Evolutionary conservation across 1,140 invertebrate species (phyloP).

Genomic region (Ganaspis sp.): DNA sequence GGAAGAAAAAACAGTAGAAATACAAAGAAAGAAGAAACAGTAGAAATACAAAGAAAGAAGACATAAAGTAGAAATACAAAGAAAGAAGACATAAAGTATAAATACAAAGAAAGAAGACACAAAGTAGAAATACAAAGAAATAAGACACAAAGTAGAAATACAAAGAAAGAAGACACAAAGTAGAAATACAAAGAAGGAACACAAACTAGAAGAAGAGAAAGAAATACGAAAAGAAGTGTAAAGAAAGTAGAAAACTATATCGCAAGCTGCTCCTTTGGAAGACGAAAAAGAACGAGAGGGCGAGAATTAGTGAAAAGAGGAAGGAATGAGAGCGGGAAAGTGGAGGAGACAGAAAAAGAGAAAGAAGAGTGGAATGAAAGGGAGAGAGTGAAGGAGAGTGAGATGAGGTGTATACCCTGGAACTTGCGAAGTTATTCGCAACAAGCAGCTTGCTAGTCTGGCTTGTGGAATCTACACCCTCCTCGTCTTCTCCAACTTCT

Average conservation of each 20-base stretch:
- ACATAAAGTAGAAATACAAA: slow-evolving; percentile 36
- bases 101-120: neutral
- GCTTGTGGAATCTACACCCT: slow-evolving; percentile 56
- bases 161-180: slow-evolving; percentile 15
- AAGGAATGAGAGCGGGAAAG: neutral
- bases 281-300: too few species aligned
- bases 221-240: slow-evolving; percentile 18
- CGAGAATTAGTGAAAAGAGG: neutral
- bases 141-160: slow-evolving; percentile 22
- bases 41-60: neutral
- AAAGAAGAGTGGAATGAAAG: slow-evolving; percentile 25
- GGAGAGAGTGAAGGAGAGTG: slow-evolving; percentile 32
- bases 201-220: neutral
- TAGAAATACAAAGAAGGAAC: slow-evolving; percentile 36
- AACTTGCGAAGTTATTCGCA: slow-evolving; percentile 68
- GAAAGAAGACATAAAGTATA: slow-evolving; percentile 21
- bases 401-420: slow-evolving; percentile 33
- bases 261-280: too few species aligned
- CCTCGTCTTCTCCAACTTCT: slow-evolving; percentile 38
- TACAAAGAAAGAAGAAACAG: slow-evolving; percentile 34
- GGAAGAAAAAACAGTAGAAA: slow-evolving; percentile 39
- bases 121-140: slow-evolving; percentile 39
- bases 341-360: neutral
- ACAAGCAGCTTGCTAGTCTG: slow-evolving; percentile 65
- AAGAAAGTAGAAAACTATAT: too few species aligned